phyloP scores from a whole-genome alignment of 2,113 vertebrate species.

The Martes martes region DNA sequence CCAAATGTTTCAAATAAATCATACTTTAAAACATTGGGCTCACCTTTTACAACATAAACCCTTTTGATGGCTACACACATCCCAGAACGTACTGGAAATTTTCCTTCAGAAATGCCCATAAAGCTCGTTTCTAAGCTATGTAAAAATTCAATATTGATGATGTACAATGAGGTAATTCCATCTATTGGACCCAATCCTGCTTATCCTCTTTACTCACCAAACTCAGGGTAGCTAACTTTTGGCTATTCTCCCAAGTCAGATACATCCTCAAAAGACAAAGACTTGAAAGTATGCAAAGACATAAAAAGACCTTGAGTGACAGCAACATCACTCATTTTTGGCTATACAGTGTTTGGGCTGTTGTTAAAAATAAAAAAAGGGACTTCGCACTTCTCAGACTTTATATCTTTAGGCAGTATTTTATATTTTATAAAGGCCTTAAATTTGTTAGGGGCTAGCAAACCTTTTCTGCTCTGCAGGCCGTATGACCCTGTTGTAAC shows the following conservation, averaged over 20 bases:
- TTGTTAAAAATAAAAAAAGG: background rate
- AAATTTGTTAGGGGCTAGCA: background rate
- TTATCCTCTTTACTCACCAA: background rate
- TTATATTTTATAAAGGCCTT: conserved; percentile 11
- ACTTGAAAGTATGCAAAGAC: background rate
- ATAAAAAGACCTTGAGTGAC: background rate
- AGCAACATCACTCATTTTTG: background rate
- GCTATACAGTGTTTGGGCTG: background rate
- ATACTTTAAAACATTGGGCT: background rate
- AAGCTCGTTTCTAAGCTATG: background rate
- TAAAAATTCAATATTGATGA: background rate
- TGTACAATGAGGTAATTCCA: background rate
- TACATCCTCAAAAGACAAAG: background rate
- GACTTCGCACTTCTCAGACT: background rate
- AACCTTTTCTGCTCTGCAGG: background rate
- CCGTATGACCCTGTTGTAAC: background rate
- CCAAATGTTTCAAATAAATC: background rate
- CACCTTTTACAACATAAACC: background rate
- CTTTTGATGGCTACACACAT: background rate
- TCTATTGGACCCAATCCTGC: background rate
- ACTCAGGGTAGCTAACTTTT: background rate
- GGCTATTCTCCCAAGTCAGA: conserved; percentile 6
- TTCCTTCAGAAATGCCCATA: background rate
- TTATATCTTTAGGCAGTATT: background rate
- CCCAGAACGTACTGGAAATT: background rate